Evolutionary conservation across 2,888 invertebrate genomes (phyloP), one percentile per base, ranked within the genome.

Genomic region (Danaus chrysippus): DNA sequence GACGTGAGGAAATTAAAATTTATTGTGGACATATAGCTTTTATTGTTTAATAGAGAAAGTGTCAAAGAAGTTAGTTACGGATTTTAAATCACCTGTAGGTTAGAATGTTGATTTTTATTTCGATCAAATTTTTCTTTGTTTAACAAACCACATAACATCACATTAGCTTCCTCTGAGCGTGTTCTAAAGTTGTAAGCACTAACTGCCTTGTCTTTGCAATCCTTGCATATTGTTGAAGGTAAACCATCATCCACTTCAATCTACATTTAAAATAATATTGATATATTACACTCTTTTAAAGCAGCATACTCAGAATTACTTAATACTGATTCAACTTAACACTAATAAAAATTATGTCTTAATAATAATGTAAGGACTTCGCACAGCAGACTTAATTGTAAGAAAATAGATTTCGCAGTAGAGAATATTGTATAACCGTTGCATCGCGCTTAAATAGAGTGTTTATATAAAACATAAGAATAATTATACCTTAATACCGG

Each of bases 151-250:
- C 78, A 75, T 10, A 91, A 73, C 2, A 80, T 79, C 54, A 72
- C 70, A 66, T 87, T 78, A 1, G 89, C 78, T 69, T 84, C 82
- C 67, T 83, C 81, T 0, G 90, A 82, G 68, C 81, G 83, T 63
- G 77, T 83, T 70, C 81, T 86, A 68, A 88, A 91, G 46, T 83
- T 76, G 76, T 79, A 90, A 23, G 90, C 91, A 57, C 74, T 81
- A 17, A 73, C 68, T 6, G 86, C 88, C 54, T 84, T 86, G 41
- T 84, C 80, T 63, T 77, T 83, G 66, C 91, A 91, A 10, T 78
- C 76, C 10, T 69, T 70, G 66, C 91, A 91, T 64, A 91, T 82
- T 58, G 81, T 84, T 41, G 80, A 68, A 8, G 91, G 91, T 42
- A 89, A 71, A 2, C 87, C 89, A 81, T 91, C 91, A 54, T 78